These are phyloP conservation scores for Hipposideros larvatus DNA, from an alignment of 2,797 vertebrate species.

Conservation along the genomic window DNA sequence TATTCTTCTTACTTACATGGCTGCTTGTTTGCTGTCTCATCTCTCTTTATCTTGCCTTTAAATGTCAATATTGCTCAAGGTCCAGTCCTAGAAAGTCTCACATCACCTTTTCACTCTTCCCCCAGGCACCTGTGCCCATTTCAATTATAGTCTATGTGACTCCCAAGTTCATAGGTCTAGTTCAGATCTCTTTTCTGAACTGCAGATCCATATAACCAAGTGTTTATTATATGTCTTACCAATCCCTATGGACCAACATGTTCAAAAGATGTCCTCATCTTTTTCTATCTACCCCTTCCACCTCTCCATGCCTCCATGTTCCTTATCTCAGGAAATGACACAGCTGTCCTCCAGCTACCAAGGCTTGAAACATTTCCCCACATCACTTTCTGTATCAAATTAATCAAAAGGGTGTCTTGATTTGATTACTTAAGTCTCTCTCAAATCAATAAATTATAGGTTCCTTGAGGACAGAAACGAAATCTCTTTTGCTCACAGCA, in stretches of 20 bases:
- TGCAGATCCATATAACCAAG: neutral
- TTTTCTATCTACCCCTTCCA: neutral
- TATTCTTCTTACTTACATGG: slow-evolving; percentile 11
- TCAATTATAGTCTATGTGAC: neutral
- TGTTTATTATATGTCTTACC: neutral
- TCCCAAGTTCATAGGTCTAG: neutral
- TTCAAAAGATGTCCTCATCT: neutral
- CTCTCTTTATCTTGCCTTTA: neutral
- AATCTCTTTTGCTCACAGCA: neutral
- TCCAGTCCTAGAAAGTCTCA: neutral
- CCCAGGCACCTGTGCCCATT: neutral
- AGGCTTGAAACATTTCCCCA: neutral
- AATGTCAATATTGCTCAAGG: slow-evolving; percentile 6
- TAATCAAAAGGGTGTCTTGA: neutral
- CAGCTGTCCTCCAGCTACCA: neutral
- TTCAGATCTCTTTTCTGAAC: neutral
- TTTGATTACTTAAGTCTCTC: slow-evolving; percentile 36
- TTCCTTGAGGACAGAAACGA: neutral
- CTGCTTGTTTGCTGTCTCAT: neutral
- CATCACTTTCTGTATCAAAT: neutral
- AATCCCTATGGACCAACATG: neutral
- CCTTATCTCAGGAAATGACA: slow-evolving; percentile 1
- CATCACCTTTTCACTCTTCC: neutral
- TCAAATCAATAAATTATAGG: neutral
- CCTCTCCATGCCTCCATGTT: neutral